Evolutionary conservation across 2,888 invertebrate genomes (phyloP), one percentile per base, ranked within the genome.

Genomic region (Xiphydria camelus): DNA sequence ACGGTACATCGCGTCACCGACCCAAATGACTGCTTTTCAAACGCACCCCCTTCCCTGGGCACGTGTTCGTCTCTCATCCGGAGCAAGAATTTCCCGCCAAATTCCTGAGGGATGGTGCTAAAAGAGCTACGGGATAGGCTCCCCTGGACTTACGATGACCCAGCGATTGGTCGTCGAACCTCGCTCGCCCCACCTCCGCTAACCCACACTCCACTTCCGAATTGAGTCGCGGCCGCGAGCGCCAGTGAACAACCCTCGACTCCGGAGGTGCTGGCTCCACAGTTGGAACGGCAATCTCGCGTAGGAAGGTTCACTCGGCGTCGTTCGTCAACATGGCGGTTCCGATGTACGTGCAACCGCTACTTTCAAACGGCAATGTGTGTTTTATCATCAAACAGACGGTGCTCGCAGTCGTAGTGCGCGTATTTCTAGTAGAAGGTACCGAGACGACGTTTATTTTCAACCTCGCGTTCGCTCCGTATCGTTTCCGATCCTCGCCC

Each of bases 201-300:
- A 33, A 33, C 22, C 9, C 17, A 7, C 12, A 4, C n/a, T 19
- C 39, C n/a, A n/a, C n/a, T n/a, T n/a, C n/a, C n/a, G n/a, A n/a
- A n/a, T 29, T 5, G 34, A 31, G 17, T 19, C 26, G 9, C 38
- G 14, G 38, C 19, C 25, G 25, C 19, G 4, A 17, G 29, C 45
- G 5, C 15, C 18, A 19, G 19, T 33, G 37, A 15, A 18, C 29
- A 19, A 14, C 15, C 32, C 21, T 18, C 41, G 23, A 25, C 15
- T 9, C 12, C 14, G 7, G 12, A 7, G 15, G 14, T 29, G 7
- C 19, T 18, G 15, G 21, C 26, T 31, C 43, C 34, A 44, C 59
- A 64, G 64, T 67, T 64, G 49, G 55, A 59, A 60, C 48, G 45
- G 31, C 53, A 47, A 56, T 49, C 53, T 63, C 53, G 60, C 54